phyloP scores from a whole-genome alignment of 2,113 vertebrate genomes.

The human region GRCh38 chr11:78975001-78975500 shows the following conservation, averaged over 20 bases:
- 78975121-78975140: neutral
- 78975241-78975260: neutral
- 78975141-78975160: neutral
- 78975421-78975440: conserved; percentile 49
- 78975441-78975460: conserved; percentile 61
- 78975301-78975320: neutral
- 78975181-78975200: neutral
- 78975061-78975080: neutral
- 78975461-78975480: conserved; percentile 73
- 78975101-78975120: neutral
- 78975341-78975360: neutral
- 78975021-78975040: neutral
- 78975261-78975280: neutral
- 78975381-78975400: conserved; percentile 7
- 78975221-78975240: neutral
- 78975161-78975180: neutral
- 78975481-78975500: conserved; percentile 56
- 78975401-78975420: conserved; percentile 33
- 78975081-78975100: neutral
- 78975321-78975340: neutral
- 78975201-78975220: neutral
- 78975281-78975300: neutral
- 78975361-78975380: neutral
- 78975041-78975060: neutral
- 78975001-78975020: neutral